Conservation (phyloP, 2,888 invertebrate species). For the Leucoptera coffeella region DNA sequence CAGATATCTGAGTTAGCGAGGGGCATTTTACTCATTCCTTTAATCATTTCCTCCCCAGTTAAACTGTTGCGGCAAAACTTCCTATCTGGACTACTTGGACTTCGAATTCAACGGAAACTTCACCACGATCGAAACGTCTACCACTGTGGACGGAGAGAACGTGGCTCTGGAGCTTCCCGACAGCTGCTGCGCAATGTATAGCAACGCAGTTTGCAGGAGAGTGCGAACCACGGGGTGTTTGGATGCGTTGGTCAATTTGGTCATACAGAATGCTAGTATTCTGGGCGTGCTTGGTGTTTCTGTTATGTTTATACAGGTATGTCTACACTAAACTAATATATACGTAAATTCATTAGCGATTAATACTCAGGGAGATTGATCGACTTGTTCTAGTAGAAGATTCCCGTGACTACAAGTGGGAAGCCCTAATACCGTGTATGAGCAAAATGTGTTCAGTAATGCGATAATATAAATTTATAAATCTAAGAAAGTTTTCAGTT, state of each 20-base stretch:
- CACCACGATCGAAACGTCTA: conserved; percentile 15
- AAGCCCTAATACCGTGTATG: no score
- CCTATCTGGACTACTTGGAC: conserved; percentile 22
- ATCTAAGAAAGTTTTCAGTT: no score
- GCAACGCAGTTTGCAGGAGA: conserved; percentile 13
- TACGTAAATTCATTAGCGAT: background rate
- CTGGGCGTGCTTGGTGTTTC: conserved; percentile 37
- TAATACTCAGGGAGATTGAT: no score
- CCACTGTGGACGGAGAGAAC: conserved; percentile 12
- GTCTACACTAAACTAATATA: conserved; percentile 6
- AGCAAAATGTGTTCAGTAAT: no score
- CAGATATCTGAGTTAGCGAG: no score
- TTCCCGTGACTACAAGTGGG: no score
- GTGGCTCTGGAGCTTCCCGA: conserved; percentile 17
- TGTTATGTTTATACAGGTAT: conserved; percentile 39
- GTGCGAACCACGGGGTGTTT: conserved; percentile 20
- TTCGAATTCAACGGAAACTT: conserved; percentile 20
- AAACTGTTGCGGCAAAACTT: conserved; percentile 30
- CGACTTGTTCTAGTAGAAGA: no score
- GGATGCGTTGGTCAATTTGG: conserved; percentile 16
- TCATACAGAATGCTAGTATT: conserved; percentile 29
- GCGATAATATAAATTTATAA: no score
- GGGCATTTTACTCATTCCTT: no score
- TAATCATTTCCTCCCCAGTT: no score
- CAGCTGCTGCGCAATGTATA: conserved; percentile 17